A percentile compares a stretch with the other conserved stretches of the same genome.
Evolutionary conservation across 2,797 vertebrate genomes (phyloP).

Genomic region (Orientallactaga sibirica): DNA sequence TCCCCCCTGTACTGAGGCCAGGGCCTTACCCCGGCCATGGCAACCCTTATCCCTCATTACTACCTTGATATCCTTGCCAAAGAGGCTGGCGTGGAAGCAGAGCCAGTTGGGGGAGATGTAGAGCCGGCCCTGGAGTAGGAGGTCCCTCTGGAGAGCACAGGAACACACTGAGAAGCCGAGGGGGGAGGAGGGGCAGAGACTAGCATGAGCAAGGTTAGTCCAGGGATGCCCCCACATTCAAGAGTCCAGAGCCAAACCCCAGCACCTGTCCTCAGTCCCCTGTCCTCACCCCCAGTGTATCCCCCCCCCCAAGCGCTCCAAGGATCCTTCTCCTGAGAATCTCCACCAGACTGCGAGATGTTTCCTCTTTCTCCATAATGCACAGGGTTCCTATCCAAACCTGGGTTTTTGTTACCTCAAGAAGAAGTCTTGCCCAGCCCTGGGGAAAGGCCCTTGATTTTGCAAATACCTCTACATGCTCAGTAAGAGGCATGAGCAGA

Average conservation of each 20-base stretch:
- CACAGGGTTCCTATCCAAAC: not conserved
- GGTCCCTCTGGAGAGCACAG: slow-evolving; percentile 96
- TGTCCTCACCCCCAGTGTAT: not conserved
- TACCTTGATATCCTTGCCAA: slow-evolving; percentile 98
- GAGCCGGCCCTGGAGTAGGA: slow-evolving; percentile 96
- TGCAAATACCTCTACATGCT: not conserved
- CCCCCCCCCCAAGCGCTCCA: not conserved
- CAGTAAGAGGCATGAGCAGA: not conserved
- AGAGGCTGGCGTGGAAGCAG: slow-evolving; percentile 98
- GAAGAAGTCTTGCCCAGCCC: not conserved
- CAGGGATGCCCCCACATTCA: not conserved
- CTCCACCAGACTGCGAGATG: not conserved
- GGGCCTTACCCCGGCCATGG: not conserved
- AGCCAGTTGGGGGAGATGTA: slow-evolving; percentile 99
- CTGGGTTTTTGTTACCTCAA: not conserved
- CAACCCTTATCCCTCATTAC: not conserved
- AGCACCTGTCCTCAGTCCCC: not conserved
- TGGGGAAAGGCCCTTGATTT: not conserved
- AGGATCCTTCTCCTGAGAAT: not conserved
- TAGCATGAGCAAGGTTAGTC: not conserved
- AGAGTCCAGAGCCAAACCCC: not conserved
- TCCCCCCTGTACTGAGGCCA: not conserved
- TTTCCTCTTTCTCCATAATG: not conserved
- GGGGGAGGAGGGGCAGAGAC: not conserved
- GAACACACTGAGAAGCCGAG: slow-evolving; percentile 92